Evolutionary conservation across 2,113 vertebrate genomes (phyloP).

Genomic region (Sylvia atricapilla): DNA sequence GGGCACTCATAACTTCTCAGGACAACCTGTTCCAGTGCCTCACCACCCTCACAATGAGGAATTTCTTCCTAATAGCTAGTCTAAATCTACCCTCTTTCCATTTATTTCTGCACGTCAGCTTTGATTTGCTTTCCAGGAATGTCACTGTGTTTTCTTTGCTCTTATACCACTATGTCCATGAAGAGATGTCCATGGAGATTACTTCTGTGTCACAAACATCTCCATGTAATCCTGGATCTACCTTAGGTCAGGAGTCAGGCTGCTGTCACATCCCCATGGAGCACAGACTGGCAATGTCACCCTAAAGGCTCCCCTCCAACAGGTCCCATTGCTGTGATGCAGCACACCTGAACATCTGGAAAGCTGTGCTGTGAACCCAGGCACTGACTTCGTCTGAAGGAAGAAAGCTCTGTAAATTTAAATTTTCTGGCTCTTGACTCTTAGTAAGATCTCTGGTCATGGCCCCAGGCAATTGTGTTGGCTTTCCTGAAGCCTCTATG

Average conservation of each 20-base stretch:
- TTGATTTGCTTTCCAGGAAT: neutral
- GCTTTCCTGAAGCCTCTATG: neutral
- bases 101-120: neutral
- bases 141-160: neutral
- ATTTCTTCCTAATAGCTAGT: neutral
- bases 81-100: neutral
- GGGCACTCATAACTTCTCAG: neutral
- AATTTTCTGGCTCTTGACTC: neutral
- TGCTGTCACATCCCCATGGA: accelerated
- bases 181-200: neutral
- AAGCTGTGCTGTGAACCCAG: neutral
- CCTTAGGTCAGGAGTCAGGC: neutral
- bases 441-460: neutral
- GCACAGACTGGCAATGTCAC: neutral
- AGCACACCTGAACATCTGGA: neutral
- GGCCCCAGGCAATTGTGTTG: neutral
- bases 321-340: neutral
- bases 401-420: neutral
- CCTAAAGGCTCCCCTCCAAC: neutral
- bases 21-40: neutral
- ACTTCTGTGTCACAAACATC: neutral
- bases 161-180: neutral
- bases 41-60: neutral
- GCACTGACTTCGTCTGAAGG: neutral
- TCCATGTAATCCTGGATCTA: neutral